Evolutionary conservation across 2,797 vertebrate genomes (phyloP), one percentile per base, ranked within the genome.

Genomic region (Typhlichthys subterraneus): DNA sequence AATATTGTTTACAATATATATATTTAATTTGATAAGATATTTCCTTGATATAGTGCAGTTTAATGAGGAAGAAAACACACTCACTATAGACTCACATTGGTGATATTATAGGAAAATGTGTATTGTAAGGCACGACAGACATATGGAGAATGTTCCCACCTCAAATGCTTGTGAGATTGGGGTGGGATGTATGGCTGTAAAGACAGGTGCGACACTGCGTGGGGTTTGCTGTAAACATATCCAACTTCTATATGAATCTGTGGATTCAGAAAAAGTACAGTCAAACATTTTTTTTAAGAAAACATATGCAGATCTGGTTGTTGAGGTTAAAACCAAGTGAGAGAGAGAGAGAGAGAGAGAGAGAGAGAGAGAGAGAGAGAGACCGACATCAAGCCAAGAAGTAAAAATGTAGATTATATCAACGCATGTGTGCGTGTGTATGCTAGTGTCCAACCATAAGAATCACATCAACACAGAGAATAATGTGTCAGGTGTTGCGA

Each of bases 141-240:
- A 70, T 85, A 80, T 85, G 80, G 82, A 86, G 82, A 81, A 53
- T 72, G 65, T 65, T 51, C 70, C 53, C 68, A 65, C 69, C 70
- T 54, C 38, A 69, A 70, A 77, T 73, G 82, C 71, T 83, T 80
- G 77, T 78, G 64, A 60, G 63, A 69, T 59, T 82, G 67, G 76
- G 69, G 77, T 76, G 70, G 75, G 75, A 74, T 65, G 67, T 61
- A 64, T 67, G 31, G 70, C 45, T 71, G 79, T 83, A 69, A 76
- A 29, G 70, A 77, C 60, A 72, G 79, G 57, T 47, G 55, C 11
- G 63, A 74, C 69, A 80, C 65, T 67, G 70, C 72, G 76, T 69
- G 63, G 69, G 72, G 72, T 73, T 80, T 54, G 72, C 50, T 67
- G 65, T 67, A 84, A 80, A 87, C 77, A 85, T 38, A 38, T 6